These are phyloP conservation scores for Graphium colonna DNA, from an alignment of 2,888 invertebrate genomes.

Conservation along the genomic window DNA sequence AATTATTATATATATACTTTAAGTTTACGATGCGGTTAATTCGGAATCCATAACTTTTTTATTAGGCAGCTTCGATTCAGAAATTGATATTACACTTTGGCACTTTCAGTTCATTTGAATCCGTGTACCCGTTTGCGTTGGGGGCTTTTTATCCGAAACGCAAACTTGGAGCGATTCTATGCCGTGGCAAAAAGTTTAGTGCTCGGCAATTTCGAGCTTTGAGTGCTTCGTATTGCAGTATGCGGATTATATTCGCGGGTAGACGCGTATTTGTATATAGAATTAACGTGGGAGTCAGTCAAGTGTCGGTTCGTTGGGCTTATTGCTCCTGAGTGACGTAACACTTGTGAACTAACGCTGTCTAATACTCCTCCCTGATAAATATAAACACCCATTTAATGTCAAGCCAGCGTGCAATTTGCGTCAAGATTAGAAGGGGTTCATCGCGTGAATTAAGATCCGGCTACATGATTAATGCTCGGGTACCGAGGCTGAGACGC, in stretches of 20 bases:
- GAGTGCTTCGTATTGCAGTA: slow-evolving; percentile 35
- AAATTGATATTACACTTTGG: neutral
- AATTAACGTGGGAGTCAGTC: slow-evolving; percentile 73
- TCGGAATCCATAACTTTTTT: neutral
- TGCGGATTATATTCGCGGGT: slow-evolving; percentile 44
- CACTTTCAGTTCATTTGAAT: slow-evolving; percentile 40
- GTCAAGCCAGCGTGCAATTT: slow-evolving; percentile 12
- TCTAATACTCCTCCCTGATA: slow-evolving; percentile 34
- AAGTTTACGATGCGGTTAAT: no score
- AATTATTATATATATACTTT: no score
- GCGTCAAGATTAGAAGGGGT: slow-evolving; percentile 23
- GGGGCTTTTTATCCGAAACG: slow-evolving; percentile 58
- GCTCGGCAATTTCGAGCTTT: slow-evolving; percentile 40
- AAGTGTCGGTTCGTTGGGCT: slow-evolving; percentile 57
- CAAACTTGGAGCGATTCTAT: slow-evolving; percentile 53
- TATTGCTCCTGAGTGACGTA: slow-evolving; percentile 50
- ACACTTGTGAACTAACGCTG: slow-evolving; percentile 40
- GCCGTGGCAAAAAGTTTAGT: slow-evolving; percentile 36
- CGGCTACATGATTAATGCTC: slow-evolving; percentile 23
- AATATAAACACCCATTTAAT: slow-evolving; percentile 41
- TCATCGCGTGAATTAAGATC: slow-evolving; percentile 24
- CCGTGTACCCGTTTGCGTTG: slow-evolving; percentile 38
- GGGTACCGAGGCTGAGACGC: neutral
- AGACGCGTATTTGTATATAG: slow-evolving; percentile 55
- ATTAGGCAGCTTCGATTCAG: neutral